Evolutionary conservation across 1,140 invertebrate genomes (phyloP).

Genomic region (Meteorus sp.): DNA sequence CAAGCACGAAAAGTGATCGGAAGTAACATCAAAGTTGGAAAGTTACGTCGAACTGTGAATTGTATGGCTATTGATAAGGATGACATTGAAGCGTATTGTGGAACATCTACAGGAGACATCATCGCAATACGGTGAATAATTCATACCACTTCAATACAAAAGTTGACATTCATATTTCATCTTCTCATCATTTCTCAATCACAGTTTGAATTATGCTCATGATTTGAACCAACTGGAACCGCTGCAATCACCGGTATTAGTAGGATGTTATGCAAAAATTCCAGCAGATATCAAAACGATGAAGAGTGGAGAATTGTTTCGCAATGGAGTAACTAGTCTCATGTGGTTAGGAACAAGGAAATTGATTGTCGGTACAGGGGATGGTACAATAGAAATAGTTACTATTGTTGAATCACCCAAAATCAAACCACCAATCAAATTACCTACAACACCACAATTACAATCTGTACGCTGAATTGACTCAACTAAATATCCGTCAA

Average conservation of each 20-base stretch:
- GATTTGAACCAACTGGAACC: slow-evolving; percentile 61
- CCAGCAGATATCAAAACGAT: slow-evolving; percentile 46
- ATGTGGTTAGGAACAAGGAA: slow-evolving; percentile 63
- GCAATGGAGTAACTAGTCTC: slow-evolving; percentile 68
- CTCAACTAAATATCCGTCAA: background rate
- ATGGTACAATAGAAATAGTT: slow-evolving; percentile 76
- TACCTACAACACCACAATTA: slow-evolving; percentile 60
- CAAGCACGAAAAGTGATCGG: slow-evolving; percentile 70
- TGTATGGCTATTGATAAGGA: slow-evolving; percentile 66
- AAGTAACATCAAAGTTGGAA: slow-evolving; percentile 72
- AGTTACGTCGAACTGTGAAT: slow-evolving; percentile 68
- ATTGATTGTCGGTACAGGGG: slow-evolving; percentile 79
- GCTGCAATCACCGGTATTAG: slow-evolving; percentile 62
- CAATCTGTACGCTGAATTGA: slow-evolving; percentile 37
- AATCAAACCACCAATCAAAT: slow-evolving; percentile 32
- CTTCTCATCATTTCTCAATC: slow-evolving; percentile 26
- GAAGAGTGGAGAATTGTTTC: slow-evolving; percentile 55
- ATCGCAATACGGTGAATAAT: slow-evolving; percentile 55
- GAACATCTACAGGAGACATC: slow-evolving; percentile 79
- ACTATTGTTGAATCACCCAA: slow-evolving; percentile 54
- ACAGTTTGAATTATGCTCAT: slow-evolving; percentile 65
- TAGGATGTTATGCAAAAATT: slow-evolving; percentile 72
- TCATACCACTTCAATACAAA: slow-evolving; percentile 32
- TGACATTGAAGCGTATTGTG: slow-evolving; percentile 78
- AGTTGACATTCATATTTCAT: too few relatives aligned